A percentile compares a stretch with the other conserved stretches of the same genome.
Conservation (phyloP, 2,888 invertebrate genomes). For the Hyppa rectilinea region DNA sequence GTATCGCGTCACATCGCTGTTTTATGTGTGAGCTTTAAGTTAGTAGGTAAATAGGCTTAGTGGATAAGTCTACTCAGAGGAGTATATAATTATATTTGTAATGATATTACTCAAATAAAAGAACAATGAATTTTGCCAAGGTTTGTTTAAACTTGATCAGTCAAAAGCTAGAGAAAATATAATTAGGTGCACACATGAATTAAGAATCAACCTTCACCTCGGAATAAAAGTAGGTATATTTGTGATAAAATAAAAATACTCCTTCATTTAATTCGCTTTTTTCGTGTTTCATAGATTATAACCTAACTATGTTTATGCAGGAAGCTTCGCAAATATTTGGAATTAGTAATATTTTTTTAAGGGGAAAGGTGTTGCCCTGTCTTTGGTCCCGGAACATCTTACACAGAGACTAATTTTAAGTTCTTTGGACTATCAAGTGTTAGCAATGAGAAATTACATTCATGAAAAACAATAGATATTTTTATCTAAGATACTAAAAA, state of each 20-base stretch:
- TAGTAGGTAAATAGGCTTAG: not conserved
- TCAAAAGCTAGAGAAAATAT: constrained; percentile 16
- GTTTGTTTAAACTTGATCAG: not conserved
- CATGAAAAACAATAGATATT: too few relatives aligned
- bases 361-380: not conserved
- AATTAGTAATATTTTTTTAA: not conserved
- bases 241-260: not conserved
- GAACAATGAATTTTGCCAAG: constrained; percentile 11
- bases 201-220: constrained; percentile 35
- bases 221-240: not conserved
- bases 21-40: too few relatives aligned
- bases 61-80: not conserved
- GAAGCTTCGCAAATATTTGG: not conserved
- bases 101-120: constrained; percentile 17
- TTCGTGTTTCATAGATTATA: not conserved
- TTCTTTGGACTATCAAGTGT: not conserved
- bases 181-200: constrained; percentile 11
- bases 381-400: not conserved
- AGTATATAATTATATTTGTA: not conserved
- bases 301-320: not conserved
- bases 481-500: too few relatives aligned
- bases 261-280: not conserved
- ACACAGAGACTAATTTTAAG: not conserved
- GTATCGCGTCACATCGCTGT: too few relatives aligned
- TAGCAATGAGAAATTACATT: not conserved